Evolutionary conservation across 1,140 invertebrate genomes (phyloP).

Genomic region (Drosophila sechellia): DNA sequence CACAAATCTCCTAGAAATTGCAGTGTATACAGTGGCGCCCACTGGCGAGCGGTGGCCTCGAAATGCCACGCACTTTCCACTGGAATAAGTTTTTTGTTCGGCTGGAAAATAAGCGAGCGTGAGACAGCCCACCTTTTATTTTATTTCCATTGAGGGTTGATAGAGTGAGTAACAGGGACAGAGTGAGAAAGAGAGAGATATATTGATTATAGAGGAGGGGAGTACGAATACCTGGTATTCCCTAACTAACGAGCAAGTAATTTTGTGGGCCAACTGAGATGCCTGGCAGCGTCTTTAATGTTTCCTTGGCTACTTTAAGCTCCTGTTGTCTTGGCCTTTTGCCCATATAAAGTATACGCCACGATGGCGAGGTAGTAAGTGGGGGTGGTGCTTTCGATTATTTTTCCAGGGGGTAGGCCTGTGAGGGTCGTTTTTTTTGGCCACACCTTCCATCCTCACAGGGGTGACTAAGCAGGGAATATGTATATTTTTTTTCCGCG

Average conservation of each 20-base stretch:
- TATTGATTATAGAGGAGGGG: neutral
- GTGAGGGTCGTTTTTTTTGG: conserved; percentile 69
- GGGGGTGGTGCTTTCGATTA: conserved; percentile 6
- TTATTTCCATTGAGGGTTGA: conserved; percentile 12
- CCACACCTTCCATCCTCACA: conserved; percentile 78
- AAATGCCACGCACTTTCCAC: conserved; percentile 70
- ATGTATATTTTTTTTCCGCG: conserved; percentile 31
- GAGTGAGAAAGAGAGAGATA: conserved; percentile 5
- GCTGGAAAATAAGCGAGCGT: conserved; percentile 66
- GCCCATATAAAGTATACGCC: conserved; percentile 73
- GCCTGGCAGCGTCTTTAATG: conserved; percentile 41
- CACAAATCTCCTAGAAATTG: neutral
- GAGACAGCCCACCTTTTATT: conserved; percentile 34
- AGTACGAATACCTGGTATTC: conserved; percentile 29
- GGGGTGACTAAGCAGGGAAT: conserved; percentile 76
- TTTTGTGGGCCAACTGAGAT: conserved; percentile 74
- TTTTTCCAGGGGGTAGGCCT: conserved; percentile 30
- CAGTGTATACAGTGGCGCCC: conserved; percentile 51
- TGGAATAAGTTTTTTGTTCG: conserved; percentile 63
- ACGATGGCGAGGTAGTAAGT: neutral
- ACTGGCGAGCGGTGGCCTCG: conserved; percentile 43
- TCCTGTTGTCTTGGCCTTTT: conserved; percentile 48
- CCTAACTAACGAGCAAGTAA: conserved; percentile 79
- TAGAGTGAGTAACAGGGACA: conserved; percentile 7
- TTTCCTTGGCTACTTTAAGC: conserved; percentile 78